Evolutionary conservation across 2,888 invertebrate genomes (phyloP).

Genomic region (Stramonita haemastoma): DNA sequence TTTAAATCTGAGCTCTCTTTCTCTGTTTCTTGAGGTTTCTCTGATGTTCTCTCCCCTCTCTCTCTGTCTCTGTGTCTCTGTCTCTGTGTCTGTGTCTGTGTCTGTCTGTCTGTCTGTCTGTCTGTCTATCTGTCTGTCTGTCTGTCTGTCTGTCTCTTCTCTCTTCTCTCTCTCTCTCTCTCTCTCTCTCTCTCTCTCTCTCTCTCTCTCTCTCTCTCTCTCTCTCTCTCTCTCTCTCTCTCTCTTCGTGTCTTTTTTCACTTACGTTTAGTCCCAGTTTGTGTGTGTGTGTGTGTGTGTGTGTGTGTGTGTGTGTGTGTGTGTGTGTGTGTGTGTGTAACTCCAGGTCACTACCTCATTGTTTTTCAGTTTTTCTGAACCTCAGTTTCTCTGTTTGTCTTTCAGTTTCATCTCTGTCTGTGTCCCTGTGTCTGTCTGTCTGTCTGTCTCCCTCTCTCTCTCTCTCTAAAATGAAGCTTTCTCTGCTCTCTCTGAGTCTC

Average conservation of each 20-base stretch:
- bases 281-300: no score
- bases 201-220: constrained; percentile 16
- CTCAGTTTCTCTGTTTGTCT: no score
- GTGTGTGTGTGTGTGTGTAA: no score
- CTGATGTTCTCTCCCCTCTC: neutral
- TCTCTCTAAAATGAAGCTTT: no score
- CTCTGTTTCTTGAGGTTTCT: neutral
- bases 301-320: no score
- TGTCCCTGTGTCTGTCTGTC: no score
- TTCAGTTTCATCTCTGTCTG: no score
- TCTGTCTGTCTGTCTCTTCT: neutral
- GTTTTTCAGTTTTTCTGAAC: no score
- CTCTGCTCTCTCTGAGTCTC: no score
- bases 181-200: constrained; percentile 21
- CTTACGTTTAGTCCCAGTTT: neutral
- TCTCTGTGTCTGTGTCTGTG: constrained; percentile 3
- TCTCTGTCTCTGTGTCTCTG: constrained; percentile 16
- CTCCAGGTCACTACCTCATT: no score
- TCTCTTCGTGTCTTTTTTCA: neutral
- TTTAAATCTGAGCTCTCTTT: neutral
- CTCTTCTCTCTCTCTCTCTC: neutral
- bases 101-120: constrained; percentile 5
- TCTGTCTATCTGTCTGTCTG: no score
- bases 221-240: neutral
- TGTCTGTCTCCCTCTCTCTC: no score